These are phyloP conservation scores for Montifringilla adamsi DNA, from an alignment of 2,113 vertebrate genomes.

Conservation along the genomic window DNA sequence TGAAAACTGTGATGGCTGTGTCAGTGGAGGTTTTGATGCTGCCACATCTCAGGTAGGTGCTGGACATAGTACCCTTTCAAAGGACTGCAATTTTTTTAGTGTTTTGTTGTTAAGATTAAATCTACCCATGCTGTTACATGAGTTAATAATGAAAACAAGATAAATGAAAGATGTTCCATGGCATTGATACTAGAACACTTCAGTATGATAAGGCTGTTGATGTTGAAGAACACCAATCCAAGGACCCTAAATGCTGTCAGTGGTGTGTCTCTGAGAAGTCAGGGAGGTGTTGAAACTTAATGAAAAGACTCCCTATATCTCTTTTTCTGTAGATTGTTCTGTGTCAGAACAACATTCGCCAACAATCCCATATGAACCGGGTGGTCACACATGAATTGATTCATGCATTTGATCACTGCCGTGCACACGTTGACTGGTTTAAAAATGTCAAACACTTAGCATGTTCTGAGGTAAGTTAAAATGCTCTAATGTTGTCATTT, in stretches of 20 bases:
- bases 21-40: slow-evolving; percentile 93
- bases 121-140: neutral
- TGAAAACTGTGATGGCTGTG: slow-evolving; percentile 90
- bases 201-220: neutral
- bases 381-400: slow-evolving; percentile 95
- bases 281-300: neutral
- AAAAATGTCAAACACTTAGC: slow-evolving; percentile 88
- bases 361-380: slow-evolving; percentile 90
- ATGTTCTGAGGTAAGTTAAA: slow-evolving; percentile 89
- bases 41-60: slow-evolving; percentile 85
- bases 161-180: neutral
- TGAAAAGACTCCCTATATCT: neutral
- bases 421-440: slow-evolving; percentile 95
- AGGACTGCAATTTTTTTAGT: neutral
- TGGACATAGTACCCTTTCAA: neutral
- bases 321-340: slow-evolving; percentile 86
- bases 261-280: neutral
- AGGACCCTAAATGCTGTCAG: neutral
- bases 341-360: slow-evolving; percentile 94
- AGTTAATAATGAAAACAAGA: neutral
- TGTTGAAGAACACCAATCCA: neutral
- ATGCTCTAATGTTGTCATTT: neutral
- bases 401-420: slow-evolving; percentile 95
- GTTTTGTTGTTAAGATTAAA: neutral
- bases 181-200: neutral